Base-by-base conservation (phyloP, 2,888 invertebrate species). In the Limnephilus rhombicus region DNA sequence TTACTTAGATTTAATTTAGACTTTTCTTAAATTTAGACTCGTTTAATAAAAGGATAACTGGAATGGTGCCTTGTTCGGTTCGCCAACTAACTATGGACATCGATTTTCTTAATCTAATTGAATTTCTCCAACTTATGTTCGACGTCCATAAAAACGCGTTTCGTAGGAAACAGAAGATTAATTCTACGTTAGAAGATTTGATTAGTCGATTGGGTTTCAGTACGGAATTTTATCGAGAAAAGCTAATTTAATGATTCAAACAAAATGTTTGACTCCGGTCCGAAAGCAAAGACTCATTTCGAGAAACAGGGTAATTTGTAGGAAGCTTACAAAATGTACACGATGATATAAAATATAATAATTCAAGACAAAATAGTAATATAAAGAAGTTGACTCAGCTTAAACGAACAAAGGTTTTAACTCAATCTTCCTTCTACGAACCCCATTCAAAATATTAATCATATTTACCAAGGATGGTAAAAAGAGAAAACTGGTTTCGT, bases 61-160 rank as follows among this genome's bases (percentile, higher is more conserved):
- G 1, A 9, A 68, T 7, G 68, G 68, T 24, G 83, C 7, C 18
- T 83, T 37, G 4, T 83, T 37, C 37, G 24, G 37, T 41, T 37
- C 24, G 37, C 37, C 37, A n/a, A 24, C 3, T 83, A 37, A 83
- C 34, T 37, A 37, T 83, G 34, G 41, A 83, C 18, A 83, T 83
- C 37, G 34, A 83, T 37, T 83, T 83, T 34, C 24, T 83, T 18
- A 83, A 83, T 83, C 37, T 83, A 83, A 83, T 83, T 83, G 83
- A 83, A 37, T 34, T 13, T 37, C 37, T 24, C 37, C 37, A 34
- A 15, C 37, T 83, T 34, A 83, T 83, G 37, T 83, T 15, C 11
- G 41, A 37, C 83, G 34, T 34, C n/a, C 37, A 41, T 83, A 83
- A 83, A 37, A 41, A 83, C 24, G 83, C 31, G 37, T 24, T 37